phyloP scores from a whole-genome alignment of 2,888 invertebrate species.

The Chymomyza fuscimana region DNA sequence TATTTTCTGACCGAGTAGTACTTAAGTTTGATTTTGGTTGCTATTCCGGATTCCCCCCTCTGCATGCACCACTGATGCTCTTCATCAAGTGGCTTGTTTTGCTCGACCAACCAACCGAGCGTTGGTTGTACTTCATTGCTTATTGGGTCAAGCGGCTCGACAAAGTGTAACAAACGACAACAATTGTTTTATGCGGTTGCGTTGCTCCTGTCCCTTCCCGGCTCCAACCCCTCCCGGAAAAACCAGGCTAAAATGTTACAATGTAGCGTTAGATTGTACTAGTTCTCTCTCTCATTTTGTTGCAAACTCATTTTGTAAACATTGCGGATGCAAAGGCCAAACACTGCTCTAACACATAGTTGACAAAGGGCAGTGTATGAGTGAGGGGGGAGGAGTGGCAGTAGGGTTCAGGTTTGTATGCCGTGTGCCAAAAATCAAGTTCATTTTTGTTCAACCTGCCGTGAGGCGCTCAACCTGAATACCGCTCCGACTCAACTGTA shows the following conservation, averaged over 20 bases:
- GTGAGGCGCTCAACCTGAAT: constrained; percentile 24
- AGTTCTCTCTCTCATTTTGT: not conserved
- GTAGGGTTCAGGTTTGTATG: not conserved
- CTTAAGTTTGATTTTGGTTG: no score
- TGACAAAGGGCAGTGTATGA: not conserved
- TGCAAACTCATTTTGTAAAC: constrained; percentile 1
- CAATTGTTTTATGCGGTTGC: constrained; percentile 55
- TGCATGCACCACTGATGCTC: constrained; percentile 13
- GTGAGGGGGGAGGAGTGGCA: not conserved
- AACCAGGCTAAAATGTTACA: not conserved
- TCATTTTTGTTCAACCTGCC: constrained; percentile 57
- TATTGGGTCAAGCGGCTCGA: constrained; percentile 63
- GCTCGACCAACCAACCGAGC: constrained; percentile 9
- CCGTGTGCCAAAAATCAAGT: constrained; percentile 51
- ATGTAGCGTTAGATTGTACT: not conserved
- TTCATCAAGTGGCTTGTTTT: constrained; percentile 49
- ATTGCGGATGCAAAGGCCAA: not conserved
- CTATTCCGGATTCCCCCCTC: no score
- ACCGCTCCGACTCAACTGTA: constrained; percentile 5
- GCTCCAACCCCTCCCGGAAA: not conserved
- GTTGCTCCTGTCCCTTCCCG: not conserved
- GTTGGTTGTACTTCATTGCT: constrained; percentile 43
- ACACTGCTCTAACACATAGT: not conserved
- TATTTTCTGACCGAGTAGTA: no score
- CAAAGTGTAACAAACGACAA: constrained; percentile 56